These are phyloP conservation scores for Bathybates hornii DNA, from an alignment of 2,113 vertebrate genomes.

Conservation along the genomic window DNA sequence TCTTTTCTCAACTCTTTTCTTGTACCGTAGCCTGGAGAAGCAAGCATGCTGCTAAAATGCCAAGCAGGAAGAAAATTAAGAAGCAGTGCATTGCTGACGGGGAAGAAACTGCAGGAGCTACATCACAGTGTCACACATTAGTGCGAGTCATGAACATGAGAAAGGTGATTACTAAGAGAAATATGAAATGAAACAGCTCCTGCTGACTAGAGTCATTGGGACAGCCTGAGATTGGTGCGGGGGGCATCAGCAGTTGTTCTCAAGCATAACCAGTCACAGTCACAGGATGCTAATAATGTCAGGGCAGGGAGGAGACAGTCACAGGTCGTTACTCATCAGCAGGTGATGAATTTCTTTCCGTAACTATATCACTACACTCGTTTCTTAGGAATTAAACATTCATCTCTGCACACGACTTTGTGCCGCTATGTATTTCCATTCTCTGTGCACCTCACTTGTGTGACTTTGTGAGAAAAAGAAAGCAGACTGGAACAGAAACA, in stretches of 20 bases:
- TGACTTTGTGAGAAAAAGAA: neutral
- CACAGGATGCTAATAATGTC: neutral
- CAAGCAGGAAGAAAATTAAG: neutral
- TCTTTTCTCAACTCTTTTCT: neutral
- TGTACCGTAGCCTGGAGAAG: neutral
- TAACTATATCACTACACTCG: neutral
- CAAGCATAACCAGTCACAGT: neutral
- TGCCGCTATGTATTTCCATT: neutral
- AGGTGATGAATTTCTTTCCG: neutral
- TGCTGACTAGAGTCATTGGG: neutral
- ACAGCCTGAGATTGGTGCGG: neutral
- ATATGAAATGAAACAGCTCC: neutral
- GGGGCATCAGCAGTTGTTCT: conserved; percentile 2
- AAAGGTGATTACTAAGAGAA: neutral
- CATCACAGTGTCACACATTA: neutral
- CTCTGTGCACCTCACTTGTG: neutral
- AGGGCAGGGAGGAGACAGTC: neutral
- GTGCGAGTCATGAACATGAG: neutral
- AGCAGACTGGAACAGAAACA: neutral
- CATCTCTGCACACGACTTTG: neutral
- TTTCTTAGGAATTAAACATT: neutral
- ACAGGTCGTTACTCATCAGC: conserved; percentile 2
- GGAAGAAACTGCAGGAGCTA: neutral
- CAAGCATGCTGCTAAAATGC: neutral
- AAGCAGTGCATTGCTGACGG: neutral